phyloP scores from a whole-genome alignment of 2,797 vertebrate species.

The Psittacula echo region DNA sequence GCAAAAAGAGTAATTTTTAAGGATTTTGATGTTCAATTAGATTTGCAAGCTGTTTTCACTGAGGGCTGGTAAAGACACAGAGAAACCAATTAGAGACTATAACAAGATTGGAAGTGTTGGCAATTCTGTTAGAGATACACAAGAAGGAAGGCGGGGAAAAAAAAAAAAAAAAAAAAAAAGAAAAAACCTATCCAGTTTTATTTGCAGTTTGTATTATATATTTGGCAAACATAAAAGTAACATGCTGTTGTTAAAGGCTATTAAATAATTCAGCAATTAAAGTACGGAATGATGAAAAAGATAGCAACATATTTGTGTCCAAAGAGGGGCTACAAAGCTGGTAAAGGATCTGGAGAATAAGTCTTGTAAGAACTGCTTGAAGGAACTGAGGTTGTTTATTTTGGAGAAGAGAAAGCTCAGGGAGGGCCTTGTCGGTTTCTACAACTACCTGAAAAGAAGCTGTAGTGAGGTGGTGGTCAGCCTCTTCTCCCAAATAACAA shows the following conservation, averaged over 20 bases:
- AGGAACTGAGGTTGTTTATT: not conserved
- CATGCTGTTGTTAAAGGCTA: not conserved
- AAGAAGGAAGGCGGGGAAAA: too few species aligned
- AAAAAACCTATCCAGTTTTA: not conserved
- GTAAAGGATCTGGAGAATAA: accelerated
- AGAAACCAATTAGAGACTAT: slow-evolving; percentile 2
- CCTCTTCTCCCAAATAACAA: not conserved
- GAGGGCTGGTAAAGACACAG: not conserved
- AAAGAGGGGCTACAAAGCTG: not conserved
- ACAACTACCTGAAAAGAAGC: not conserved
- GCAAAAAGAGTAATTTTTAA: not conserved
- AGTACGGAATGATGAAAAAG: not conserved
- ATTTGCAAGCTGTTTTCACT: not conserved
- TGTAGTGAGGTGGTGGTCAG: accelerated
- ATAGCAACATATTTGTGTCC: not conserved
- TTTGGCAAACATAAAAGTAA: not conserved
- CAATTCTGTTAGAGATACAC: not conserved
- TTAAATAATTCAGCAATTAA: not conserved
- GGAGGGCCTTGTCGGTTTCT: not conserved
- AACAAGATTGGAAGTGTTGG: not conserved
- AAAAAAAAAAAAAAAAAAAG: not conserved
- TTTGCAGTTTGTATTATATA: not conserved
- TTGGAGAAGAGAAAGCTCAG: not conserved
- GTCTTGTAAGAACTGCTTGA: not conserved
- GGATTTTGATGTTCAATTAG: not conserved